Evolutionary conservation across 2,797 vertebrate genomes (phyloP), one percentile per base, ranked within the genome.

Genomic region (Trematomus bernacchii): DNA sequence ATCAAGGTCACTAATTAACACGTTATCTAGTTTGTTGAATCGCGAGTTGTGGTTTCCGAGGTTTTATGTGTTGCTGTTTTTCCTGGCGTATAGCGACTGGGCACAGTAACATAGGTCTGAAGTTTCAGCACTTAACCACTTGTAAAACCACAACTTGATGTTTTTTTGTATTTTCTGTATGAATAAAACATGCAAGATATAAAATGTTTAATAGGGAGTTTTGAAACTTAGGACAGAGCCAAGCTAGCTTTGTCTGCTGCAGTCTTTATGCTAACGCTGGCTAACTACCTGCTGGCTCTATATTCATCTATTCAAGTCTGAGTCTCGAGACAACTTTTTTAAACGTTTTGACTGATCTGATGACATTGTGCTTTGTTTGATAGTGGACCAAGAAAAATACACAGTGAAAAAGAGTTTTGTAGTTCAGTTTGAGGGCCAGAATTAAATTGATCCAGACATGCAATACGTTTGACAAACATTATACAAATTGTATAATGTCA

Each of bases 371-470:
- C 46, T 71, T 42, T 37, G 27, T 48, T 50, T 15, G 54, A 52
- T n/a, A 40, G 42, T 42, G 40, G 18, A 27, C 60, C 10, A 51
- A 15, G 48, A 51, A 51, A 3, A 61, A 65, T 0, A 33, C 7
- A 27, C 47, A 23, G 4, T 55, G 18, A 64, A 27, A 66, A 60
- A 14, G n/a, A 75, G 14, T 40, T 3, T 16, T 16, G 13, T 52
- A 46, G 40, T 57, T 68, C 58, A 69, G 51, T 59, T 68, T 51
- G 51, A 66, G 73, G 76, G 48, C 44, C 71, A 75, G 42, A 75
- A 47, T 9, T 51, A 19, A 61, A 43, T 1, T 15, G 52, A 66
- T 27, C 27, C 27, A 27, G 27, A 27, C 27, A 27, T 27, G 27
- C 27, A 27, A 27, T n/a, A n/a, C n/a, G n/a, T n/a, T n/a, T n/a